Conservation (phyloP, 2,797 vertebrate species). For the Pelodytes ibericus region DNA sequence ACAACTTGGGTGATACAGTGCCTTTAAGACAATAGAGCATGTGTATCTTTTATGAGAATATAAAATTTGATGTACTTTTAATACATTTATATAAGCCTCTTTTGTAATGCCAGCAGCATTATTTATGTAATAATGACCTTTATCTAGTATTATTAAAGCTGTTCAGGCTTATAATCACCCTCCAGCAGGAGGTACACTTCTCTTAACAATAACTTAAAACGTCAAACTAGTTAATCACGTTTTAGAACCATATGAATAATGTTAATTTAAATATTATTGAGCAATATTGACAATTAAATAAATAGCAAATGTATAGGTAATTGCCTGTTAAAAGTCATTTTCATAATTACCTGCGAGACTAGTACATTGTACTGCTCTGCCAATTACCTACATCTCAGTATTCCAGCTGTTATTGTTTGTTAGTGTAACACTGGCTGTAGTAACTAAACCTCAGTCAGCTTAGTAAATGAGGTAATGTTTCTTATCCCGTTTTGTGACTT, state of each 20-base stretch:
- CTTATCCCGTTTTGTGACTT: no score
- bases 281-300: neutral
- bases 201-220: neutral
- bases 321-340: neutral
- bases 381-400: no score
- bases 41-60: no score
- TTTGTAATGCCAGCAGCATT: neutral
- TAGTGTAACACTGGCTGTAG: no score
- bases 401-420: no score
- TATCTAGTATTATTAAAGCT: neutral
- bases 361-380: neutral
- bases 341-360: neutral
- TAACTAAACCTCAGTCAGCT: no score
- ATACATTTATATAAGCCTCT: neutral
- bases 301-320: neutral
- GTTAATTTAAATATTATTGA: neutral
- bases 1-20: no score
- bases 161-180: neutral
- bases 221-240: neutral
- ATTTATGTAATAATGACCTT: neutral
- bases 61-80: neutral
- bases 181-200: neutral
- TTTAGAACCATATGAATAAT: neutral
- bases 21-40: no score
- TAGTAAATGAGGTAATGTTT: no score